These are phyloP conservation scores for Selenia dentaria DNA, from an alignment of 2,888 invertebrate species.

Conservation along the genomic window DNA sequence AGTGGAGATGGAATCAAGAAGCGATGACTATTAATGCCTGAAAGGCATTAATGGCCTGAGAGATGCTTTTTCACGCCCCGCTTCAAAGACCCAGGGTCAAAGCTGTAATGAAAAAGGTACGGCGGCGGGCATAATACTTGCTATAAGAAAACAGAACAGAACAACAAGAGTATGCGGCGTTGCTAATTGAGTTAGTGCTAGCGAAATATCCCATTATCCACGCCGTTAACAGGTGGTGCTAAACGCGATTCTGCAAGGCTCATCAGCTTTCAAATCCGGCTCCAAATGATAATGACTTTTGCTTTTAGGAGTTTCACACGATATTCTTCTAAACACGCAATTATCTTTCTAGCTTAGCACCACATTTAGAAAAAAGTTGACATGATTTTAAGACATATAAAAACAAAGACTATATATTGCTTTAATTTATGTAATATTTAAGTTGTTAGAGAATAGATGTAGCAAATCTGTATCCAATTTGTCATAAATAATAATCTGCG, in stretches of 20 bases:
- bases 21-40: no score
- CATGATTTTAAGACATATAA: no score
- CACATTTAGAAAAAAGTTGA: neutral
- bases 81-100: no score
- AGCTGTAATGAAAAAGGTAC: no score
- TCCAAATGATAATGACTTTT: conserved; percentile 56
- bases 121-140: conserved; percentile 4
- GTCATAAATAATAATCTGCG: no score
- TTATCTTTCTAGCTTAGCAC: conserved; percentile 1
- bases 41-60: no score
- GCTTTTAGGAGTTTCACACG: conserved; percentile 39
- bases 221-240: conserved; percentile 33
- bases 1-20: no score
- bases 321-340: conserved; percentile 38
- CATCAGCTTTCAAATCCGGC: conserved; percentile 59
- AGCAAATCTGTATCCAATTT: no score
- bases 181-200: conserved; percentile 37
- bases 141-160: conserved; percentile 4
- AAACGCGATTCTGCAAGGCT: conserved; percentile 40
- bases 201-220: conserved; percentile 39
- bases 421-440: no score
- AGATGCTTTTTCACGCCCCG: no score
- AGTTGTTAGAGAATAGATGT: no score
- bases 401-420: no score
- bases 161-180: conserved; percentile 21